phyloP scores from a whole-genome alignment of 2,113 vertebrate species.

The Acrocephalus kingi region DNA sequence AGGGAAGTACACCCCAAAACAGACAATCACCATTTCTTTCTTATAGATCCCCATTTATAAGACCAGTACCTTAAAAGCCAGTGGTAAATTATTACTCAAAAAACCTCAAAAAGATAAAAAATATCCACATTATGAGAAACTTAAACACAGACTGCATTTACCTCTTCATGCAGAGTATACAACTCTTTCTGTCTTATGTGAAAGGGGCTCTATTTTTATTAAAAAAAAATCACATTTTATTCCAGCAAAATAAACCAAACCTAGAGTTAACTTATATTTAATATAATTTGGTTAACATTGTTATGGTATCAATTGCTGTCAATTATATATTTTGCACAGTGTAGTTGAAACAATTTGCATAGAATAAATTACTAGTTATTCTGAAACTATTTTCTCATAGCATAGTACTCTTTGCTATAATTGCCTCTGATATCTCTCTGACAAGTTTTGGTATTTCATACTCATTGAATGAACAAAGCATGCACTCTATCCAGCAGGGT shows the following conservation, averaged over 20 bases:
- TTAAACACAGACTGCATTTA: neutral
- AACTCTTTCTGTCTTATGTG: neutral
- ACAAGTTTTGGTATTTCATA: neutral
- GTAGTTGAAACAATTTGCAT: constrained; percentile 17
- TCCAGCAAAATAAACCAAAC: neutral
- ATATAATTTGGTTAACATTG: neutral
- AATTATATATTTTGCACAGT: neutral
- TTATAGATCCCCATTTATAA: neutral
- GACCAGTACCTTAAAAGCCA: neutral
- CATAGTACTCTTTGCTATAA: constrained; percentile 12
- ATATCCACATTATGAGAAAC: neutral
- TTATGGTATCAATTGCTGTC: constrained; percentile 9
- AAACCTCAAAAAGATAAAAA: neutral
- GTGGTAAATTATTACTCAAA: neutral
- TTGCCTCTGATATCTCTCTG: constrained; percentile 30
- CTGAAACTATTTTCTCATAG: constrained; percentile 28
- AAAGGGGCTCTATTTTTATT: neutral
- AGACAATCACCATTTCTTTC: neutral
- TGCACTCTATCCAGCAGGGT: neutral
- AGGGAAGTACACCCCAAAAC: neutral
- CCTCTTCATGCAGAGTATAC: neutral
- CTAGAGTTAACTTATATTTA: constrained; percentile 14
- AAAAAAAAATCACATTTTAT: neutral
- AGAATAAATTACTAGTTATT: constrained; percentile 48
- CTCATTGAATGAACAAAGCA: neutral